These are phyloP conservation scores for Ivindomyrus marchei DNA, from an alignment of 2,113 vertebrate species.

Conservation along the genomic window DNA sequence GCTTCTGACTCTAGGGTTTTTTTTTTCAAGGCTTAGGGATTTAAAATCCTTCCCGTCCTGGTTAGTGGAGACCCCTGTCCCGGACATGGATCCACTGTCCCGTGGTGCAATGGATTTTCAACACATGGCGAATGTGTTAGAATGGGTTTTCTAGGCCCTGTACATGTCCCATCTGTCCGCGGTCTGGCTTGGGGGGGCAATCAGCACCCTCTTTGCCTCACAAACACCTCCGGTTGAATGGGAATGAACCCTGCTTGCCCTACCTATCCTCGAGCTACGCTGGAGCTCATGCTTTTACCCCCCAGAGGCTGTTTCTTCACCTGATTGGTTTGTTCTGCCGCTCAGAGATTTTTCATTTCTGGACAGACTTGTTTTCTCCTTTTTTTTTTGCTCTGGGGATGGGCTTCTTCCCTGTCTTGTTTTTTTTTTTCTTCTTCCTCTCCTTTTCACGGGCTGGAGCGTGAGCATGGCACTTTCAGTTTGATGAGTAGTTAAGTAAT, in stretches of 20 bases:
- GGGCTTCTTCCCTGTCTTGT: conserved; percentile 23
- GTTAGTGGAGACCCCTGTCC: neutral
- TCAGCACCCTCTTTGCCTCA: neutral
- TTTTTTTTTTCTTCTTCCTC: conserved; percentile 22
- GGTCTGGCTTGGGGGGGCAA: neutral
- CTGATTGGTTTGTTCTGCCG: conserved; percentile 19
- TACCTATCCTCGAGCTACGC: conserved; percentile 9
- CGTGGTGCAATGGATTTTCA: neutral
- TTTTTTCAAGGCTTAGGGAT: neutral
- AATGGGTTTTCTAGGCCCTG: neutral
- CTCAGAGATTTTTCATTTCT: conserved; percentile 22
- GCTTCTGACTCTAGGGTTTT: neutral
- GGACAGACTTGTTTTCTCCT: conserved; percentile 22
- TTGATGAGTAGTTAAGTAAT: conserved; percentile 12
- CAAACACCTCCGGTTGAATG: neutral
- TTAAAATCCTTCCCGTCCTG: neutral
- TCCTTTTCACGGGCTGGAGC: conserved; percentile 8
- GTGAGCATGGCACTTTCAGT: conserved; percentile 1
- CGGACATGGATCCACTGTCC: neutral
- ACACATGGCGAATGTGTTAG: neutral
- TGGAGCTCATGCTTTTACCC: neutral
- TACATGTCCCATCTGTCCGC: neutral
- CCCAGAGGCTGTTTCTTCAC: neutral
- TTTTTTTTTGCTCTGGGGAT: conserved; percentile 20
- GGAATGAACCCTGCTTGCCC: neutral